Base-by-base conservation (phyloP, 2,888 invertebrate species). In the Onthophagus sagittarius region DNA sequence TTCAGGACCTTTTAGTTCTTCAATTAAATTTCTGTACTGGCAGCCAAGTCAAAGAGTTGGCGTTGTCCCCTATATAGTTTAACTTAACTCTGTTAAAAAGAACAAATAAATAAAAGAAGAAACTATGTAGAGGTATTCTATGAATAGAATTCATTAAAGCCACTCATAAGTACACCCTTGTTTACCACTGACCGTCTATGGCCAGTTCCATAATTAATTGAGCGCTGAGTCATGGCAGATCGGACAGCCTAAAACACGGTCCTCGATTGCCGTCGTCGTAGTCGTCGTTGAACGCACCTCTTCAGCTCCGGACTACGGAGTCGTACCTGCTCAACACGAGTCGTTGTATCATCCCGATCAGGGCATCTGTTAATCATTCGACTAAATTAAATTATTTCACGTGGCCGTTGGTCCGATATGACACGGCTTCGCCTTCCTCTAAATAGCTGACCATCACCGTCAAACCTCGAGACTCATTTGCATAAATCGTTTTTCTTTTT, bases 191-290 rank as follows among this genome's bases (percentile, higher is more conserved):
- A 76, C 79, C 79, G 79, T 79, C 80, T 77, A 76, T 77, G 76
- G 77, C 78, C 77, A 79, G 77, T 78, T 80, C 79, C 79, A 78
- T 81, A 81, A 81, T 81, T 81, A 80, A 81, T 81, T 80, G 81
- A 80, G 78, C 77, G 81, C 80, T 80, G 81, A 80, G 75, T 81
- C 80, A 81, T 78, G 73, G 75, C 72, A 69, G 76, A 77, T 77
- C 77, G 67, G 32, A 32, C 73, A 71, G 69, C 75, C 73, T 71
- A 75, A 75, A 74, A 74, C 76, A 75, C 75, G 76, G 74, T 72
- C 76, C 75, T 76, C 73, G 75, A 76, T 76, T 75, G 76, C 67
- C 67, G 32, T 67, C 67, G 32, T 67, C 67, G 15, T 13, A 15
- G 64, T 64, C 67, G 63, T 13, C 39, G 33, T 53, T 53, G 39